Base-by-base conservation (phyloP, 2,888 invertebrate species). In the Xanthorhoe designata region DNA sequence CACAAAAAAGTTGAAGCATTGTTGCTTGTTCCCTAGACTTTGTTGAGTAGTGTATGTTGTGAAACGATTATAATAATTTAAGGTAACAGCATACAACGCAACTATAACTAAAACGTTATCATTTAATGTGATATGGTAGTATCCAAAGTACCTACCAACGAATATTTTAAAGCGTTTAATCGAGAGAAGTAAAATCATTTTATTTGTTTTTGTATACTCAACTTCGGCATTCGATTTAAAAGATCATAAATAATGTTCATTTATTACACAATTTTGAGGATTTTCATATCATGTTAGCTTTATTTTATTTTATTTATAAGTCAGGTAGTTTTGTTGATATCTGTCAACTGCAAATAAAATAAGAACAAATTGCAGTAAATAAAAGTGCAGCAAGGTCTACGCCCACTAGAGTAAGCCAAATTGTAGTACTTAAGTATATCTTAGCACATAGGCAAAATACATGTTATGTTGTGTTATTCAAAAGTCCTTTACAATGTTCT, bases 171-270 rank as follows among this genome's bases (percentile, higher is more conserved):
- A 29, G 7, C 13, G 32, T 57, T 57, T 58, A 53, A 58, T 51
- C 32, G 18, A 64, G 60, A 52, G 38, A 50, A 50, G 54, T 24
- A 47, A 53, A 32, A 53, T n/a, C 17, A 8, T 75, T 72, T 77
- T 77, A 72, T 72, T 66, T 64, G 64, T 78, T 76, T 76, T 75
- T 71, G 13, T 76, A 74, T 75, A 42, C 38, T 42, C 38, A 75
- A 71, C 73, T 70, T 45, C 52, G 74, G 76, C 76, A 78, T 77
- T 69, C 68, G 75, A 73, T 64, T 75, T 78, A 75, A 71, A 68
- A 65, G 67, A 60, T 63, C 70, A 75, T 82, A 83, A 81, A 80
- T 84, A 76, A 76, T 71, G 68, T 72, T 69, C 69, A 68, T 55
- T 69, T 74, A 68, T 82, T 80, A 75, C 68, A 77, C 77, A 81